Evolutionary conservation across 2,888 invertebrate genomes (phyloP).

Genomic region (Tridacna gigas): DNA sequence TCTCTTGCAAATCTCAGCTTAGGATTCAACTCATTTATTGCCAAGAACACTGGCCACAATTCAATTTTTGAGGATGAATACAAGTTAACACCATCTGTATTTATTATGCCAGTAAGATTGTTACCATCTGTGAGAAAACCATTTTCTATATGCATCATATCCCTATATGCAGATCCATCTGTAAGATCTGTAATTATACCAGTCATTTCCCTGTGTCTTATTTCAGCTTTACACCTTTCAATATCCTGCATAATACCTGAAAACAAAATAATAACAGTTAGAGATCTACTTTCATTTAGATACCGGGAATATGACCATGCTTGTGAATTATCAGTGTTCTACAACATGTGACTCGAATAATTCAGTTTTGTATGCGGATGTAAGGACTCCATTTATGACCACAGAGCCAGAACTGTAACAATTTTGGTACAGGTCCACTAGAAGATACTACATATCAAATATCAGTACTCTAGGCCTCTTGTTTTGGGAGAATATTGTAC

Average conservation of each 20-base stretch:
- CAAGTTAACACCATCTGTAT: slow-evolving; percentile 59
- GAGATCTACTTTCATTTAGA: not conserved
- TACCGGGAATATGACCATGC: no score
- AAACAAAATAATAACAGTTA: not conserved
- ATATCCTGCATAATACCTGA: not conserved
- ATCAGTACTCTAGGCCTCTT: no score
- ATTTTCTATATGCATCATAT: not conserved
- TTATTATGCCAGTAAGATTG: not conserved
- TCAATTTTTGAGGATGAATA: slow-evolving; percentile 54
- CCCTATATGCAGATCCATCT: not conserved
- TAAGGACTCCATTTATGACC: no score
- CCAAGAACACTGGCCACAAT: slow-evolving; percentile 59
- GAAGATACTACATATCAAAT: no score
- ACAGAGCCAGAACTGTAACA: no score
- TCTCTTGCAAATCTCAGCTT: slow-evolving; percentile 48
- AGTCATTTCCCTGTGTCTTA: not conserved
- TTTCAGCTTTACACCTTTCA: not conserved
- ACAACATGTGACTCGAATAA: no score
- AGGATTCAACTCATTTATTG: slow-evolving; percentile 57
- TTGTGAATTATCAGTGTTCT: no score
- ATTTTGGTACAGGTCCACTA: no score
- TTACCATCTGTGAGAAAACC: not conserved
- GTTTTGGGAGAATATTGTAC: no score
- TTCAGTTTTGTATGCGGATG: no score
- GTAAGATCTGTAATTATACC: not conserved